phyloP scores from a whole-genome alignment of 2,888 invertebrate genomes.

The Drosophila falleni region DNA sequence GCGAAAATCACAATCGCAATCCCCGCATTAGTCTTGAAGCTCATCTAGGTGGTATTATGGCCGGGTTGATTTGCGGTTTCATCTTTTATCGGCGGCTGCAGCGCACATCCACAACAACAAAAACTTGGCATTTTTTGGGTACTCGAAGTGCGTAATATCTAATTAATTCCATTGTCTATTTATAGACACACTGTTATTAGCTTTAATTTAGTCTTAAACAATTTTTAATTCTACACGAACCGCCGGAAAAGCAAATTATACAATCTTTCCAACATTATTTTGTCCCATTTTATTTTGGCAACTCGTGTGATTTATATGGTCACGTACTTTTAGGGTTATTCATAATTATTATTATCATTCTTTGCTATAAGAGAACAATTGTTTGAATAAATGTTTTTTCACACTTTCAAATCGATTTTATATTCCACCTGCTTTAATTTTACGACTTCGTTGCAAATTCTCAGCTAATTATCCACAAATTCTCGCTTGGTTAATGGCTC shows the following conservation, averaged over 20 bases:
- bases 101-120: background rate
- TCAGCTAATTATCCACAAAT: slow-evolving; percentile 16
- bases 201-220: slow-evolving; percentile 27
- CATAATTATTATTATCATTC: slow-evolving; percentile 20
- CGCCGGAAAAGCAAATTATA: slow-evolving; percentile 16
- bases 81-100: slow-evolving; percentile 48
- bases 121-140: slow-evolving; percentile 3
- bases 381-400: slow-evolving; percentile 30
- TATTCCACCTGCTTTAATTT: background rate
- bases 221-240: slow-evolving; percentile 40
- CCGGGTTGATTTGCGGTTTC: slow-evolving; percentile 86
- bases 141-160: slow-evolving; percentile 21
- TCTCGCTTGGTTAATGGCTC: slow-evolving; percentile 4
- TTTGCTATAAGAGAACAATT: slow-evolving; percentile 6
- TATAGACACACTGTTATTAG: slow-evolving; percentile 20
- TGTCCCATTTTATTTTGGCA: slow-evolving; percentile 26
- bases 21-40: slow-evolving; percentile 90
- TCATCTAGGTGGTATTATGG: slow-evolving; percentile 89
- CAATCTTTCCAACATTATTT: background rate
- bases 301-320: slow-evolving; percentile 31
- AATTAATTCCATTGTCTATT: slow-evolving; percentile 24
- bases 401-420: slow-evolving; percentile 14
- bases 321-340: slow-evolving; percentile 28
- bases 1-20: slow-evolving; percentile 84
- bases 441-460: slow-evolving; percentile 1